Percentiles rank a stretch among this genome's conserved stretches.
Evolutionary conservation across 37 sponge, comb jelly and placozoan species (phyloP).

Genomic region (Axinella damicornis): DNA sequence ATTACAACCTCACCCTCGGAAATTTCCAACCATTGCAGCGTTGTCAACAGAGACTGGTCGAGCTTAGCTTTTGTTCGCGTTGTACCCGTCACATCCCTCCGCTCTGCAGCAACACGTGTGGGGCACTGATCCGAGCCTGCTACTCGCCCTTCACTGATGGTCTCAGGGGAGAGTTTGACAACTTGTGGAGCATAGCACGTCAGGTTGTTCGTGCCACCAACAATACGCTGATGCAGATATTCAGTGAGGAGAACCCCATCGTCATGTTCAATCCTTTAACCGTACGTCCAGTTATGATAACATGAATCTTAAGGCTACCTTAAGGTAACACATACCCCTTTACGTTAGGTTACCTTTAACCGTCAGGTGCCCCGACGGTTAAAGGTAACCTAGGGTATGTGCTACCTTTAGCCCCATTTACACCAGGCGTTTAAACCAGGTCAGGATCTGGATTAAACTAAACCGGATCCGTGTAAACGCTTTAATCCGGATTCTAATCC

Average conservation of each 20-base stretch:
- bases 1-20: background rate
- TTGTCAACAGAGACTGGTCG: slow-evolving; percentile 19
- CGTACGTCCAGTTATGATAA: slow-evolving; percentile 7
- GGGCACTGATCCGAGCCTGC: slow-evolving; percentile 28
- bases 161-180: slow-evolving; percentile 22
- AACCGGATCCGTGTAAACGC: no score
- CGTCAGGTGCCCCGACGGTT: no score
- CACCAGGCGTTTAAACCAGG: no score
- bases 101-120: slow-evolving; percentile 24
- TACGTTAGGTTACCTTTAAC: no score
- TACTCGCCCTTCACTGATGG: slow-evolving; percentile 33
- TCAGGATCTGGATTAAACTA: no score
- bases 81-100: slow-evolving; percentile 7
- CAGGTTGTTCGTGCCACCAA: no score
- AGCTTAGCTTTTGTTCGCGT: slow-evolving; percentile 14
- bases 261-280: background rate
- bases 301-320: no score
- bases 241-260: background rate
- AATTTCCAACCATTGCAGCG: slow-evolving; percentile 2
- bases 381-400: no score
- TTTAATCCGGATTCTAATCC: no score
- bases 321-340: no score
- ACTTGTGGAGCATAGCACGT: slow-evolving; percentile 4
- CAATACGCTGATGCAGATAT: no score
- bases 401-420: no score